These are phyloP conservation scores for Folsomia candida DNA, from an alignment of 2,888 invertebrate species.

Conservation along the genomic window DNA sequence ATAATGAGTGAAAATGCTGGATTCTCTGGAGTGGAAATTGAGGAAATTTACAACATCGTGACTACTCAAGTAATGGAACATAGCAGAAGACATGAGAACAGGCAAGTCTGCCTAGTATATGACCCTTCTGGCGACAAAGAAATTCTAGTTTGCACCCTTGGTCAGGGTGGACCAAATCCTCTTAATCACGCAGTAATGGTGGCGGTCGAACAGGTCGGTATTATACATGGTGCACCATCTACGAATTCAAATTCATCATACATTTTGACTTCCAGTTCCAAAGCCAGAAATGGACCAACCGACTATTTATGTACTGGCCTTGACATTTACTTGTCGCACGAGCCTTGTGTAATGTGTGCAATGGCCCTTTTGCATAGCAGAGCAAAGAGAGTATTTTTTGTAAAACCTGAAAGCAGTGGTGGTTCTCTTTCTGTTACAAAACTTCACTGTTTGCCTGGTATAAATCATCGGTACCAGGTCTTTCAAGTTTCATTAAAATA, in stretches of 20 bases:
- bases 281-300: conserved; percentile 22
- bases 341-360: conserved; percentile 92
- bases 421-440: conserved; percentile 70
- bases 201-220: conserved; percentile 80
- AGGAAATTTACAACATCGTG: conserved; percentile 63
- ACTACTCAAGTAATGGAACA: conserved; percentile 60
- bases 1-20: conserved; percentile 61
- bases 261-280: not conserved
- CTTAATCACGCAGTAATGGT: conserved; percentile 81
- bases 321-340: conserved; percentile 74
- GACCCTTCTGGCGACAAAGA: conserved; percentile 66
- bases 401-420: conserved; percentile 60
- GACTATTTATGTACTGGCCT: conserved; percentile 81
- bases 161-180: conserved; percentile 61
- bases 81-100: conserved; percentile 50
- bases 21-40: conserved; percentile 61
- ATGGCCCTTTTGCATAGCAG: conserved; percentile 95
- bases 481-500: conserved; percentile 56
- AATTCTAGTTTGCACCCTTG: conserved; percentile 65
- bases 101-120: conserved; percentile 65
- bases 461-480: conserved; percentile 91
- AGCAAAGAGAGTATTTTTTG: conserved; percentile 76
- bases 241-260: not conserved
- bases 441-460: conserved; percentile 71
- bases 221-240: conserved; percentile 66